Conservation (phyloP, 1,140 invertebrate genomes). For the Whitmania pigra region DNA sequence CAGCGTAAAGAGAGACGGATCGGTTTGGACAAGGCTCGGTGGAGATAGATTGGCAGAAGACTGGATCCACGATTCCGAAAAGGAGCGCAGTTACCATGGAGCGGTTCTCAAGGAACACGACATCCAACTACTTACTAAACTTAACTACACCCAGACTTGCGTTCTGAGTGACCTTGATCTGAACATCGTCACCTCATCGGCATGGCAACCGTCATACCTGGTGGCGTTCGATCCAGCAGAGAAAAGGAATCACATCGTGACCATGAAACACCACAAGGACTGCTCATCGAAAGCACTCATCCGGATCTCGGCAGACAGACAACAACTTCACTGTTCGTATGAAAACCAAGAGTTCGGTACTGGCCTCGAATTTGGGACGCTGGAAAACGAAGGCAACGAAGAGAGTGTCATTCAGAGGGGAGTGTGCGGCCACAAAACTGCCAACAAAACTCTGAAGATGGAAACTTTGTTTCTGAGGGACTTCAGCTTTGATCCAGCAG, state of each 20-base stretch:
- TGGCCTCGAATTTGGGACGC: no score
- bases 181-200: conserved; percentile 8
- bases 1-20: no score
- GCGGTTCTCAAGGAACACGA: no score
- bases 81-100: no score
- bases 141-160: conserved; percentile 23
- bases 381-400: no score
- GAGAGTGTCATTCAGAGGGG: conserved; percentile 14
- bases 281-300: conserved; percentile 16
- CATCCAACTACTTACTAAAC: no score
- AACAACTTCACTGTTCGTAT: conserved; percentile 20
- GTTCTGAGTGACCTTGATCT: conserved; percentile 23
- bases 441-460: conserved; percentile 14
- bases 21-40: no score
- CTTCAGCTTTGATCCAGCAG: conserved; percentile 19
- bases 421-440: conserved; percentile 19
- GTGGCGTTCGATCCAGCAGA: conserved; percentile 10
- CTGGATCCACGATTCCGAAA: no score
- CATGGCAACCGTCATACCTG: conserved; percentile 24
- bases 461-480: conserved; percentile 19
- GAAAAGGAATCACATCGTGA: conserved; percentile 4
- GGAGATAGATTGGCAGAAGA: no score
- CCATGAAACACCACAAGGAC: conserved; percentile 8
- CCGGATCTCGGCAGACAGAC: conserved; percentile 19
- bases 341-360: no score